Base-by-base conservation (phyloP, 2,888 invertebrate genomes). In the Lithodes maja region DNA sequence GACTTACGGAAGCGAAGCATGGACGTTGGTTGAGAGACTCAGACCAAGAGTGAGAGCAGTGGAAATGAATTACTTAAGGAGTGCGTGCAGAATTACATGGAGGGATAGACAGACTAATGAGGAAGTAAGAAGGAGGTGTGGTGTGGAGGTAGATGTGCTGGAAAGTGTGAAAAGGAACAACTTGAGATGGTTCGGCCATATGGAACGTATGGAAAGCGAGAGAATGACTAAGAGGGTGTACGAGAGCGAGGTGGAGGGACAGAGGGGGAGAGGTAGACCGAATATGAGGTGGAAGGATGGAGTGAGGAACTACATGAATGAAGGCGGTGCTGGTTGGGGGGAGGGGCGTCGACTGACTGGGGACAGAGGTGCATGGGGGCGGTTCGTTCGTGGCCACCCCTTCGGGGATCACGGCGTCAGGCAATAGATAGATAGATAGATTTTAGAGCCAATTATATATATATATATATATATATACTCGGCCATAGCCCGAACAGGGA, bases 241-340 rank as follows among this genome's bases (percentile, higher is more conserved):
- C n/a, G 15, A 12, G 17, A 71, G n/a, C n/a, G 71, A 17, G 17
- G 17, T n/a, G 17, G 71, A 71, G 17, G 15, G 71, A 17, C n/a
- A n/a, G 12, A n/a, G n/a, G 17, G 71, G 71, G 17, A n/a, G 71
- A 1, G 15, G 71, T 3, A 71, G 71, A 5, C 15, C 15, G 17
- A 12, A n/a, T 5, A 12, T 71, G 71, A 71, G 71, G n/a, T 71
- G 71, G 71, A 71, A n/a, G n/a, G 71, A 71, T 71, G 71, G 71
- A 71, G 71, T 71, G 12, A n/a, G n/a, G 71, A n/a, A n/a, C 15
- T 71, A 71, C n/a, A 71, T 71, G 71, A 71, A 3, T 0, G 71
- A 71, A n/a, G 17, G 71, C 3, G 71, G n/a, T n/a, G 17, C n/a
- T 7, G n/a, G 71, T n/a, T 71, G 71, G 71, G 17, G n/a, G 71